Evolutionary conservation across 2,888 invertebrate species (phyloP).

Genomic region (Phortica magna): DNA sequence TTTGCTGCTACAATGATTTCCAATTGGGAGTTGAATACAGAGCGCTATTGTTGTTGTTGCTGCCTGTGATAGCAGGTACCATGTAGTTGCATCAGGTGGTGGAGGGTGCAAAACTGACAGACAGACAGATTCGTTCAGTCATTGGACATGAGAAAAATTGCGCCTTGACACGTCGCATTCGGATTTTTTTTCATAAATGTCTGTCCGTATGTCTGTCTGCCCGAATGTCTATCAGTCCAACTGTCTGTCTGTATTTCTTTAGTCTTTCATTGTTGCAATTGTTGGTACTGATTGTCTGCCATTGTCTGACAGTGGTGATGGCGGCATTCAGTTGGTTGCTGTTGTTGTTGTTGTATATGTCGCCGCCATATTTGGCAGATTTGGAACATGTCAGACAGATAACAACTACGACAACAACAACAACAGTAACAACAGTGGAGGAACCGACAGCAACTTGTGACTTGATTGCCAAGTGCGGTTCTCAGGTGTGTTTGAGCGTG

Average conservation of each 20-base stretch:
- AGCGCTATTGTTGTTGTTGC: neutral
- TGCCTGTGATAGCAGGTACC: no score
- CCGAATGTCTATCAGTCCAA: neutral
- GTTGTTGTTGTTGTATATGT: constrained; percentile 13
- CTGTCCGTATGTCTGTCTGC: constrained; percentile 53
- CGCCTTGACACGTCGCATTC: constrained; percentile 50
- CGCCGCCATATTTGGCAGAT: constrained; percentile 38
- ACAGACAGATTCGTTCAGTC: constrained; percentile 51
- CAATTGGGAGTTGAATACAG: constrained; percentile 7
- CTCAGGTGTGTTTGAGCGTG: neutral
- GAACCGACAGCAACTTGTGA: neutral
- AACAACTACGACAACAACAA: neutral
- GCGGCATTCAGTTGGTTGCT: constrained; percentile 3
- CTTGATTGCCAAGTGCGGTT: constrained; percentile 36
- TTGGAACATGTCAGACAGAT: constrained; percentile 35
- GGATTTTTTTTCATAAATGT: neutral
- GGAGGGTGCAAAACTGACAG: constrained; percentile 34
- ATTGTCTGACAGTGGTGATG: constrained; percentile 33
- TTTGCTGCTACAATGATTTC: neutral
- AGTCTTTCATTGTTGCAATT: constrained; percentile 24
- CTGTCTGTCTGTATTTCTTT: neutral
- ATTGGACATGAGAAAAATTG: constrained; percentile 63
- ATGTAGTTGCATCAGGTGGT: neutral
- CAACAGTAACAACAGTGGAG: no score
- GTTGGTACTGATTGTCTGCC: constrained; percentile 42